Base-by-base conservation (phyloP, 2,888 invertebrate genomes). In the Drosophila melanosoma region DNA sequence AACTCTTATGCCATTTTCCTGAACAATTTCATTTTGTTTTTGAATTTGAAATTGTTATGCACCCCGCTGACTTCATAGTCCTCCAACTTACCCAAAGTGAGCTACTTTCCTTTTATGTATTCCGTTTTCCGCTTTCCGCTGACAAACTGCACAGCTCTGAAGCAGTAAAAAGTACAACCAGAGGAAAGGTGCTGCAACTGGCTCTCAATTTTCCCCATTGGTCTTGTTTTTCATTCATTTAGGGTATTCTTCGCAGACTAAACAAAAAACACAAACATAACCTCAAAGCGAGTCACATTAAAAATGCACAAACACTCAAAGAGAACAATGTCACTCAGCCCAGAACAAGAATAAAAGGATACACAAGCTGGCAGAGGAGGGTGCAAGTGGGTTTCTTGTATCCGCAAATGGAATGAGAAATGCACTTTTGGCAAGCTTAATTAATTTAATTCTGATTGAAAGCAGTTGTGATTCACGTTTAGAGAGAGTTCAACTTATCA, bases 381-480 rank as follows among this genome's bases (percentile, higher is more conserved):
- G 10, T 40, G 8, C 10, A 36, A 40, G 23, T 20, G 32, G 10
- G 51, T 3, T 29, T 29, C 23, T 26, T 23, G n/a, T n/a, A 10
- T 42, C 48, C 32, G 26, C 57, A 58, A 45, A 60, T 12, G 10
- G 12, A 48, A 17, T 17, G 40, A 49, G 45, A 62, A 49, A 64
- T 81, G 76, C 82, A 81, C 69, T 74, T 81, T 65, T 68, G 62
- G 59, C 76, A 61, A 69, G 61, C 42, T 74, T 82, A 83, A 87
- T 87, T 87, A 87, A 89, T 84, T 81, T 79, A 71, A 72, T 36
- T 70, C 36, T 80, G 80, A 82, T 80, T 80, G 48, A 56, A 82
- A 68, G 56, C 52, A 63, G 54, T 71, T 68, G 61, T 62, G 72
- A 60, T 62, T 58, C 49, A 36, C 23, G 48, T 49, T 32, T 23